A percentile compares a stretch with the other conserved stretches of the same genome.
Conservation (phyloP, 2,888 invertebrate genomes). For the Cheilosia soror region DNA sequence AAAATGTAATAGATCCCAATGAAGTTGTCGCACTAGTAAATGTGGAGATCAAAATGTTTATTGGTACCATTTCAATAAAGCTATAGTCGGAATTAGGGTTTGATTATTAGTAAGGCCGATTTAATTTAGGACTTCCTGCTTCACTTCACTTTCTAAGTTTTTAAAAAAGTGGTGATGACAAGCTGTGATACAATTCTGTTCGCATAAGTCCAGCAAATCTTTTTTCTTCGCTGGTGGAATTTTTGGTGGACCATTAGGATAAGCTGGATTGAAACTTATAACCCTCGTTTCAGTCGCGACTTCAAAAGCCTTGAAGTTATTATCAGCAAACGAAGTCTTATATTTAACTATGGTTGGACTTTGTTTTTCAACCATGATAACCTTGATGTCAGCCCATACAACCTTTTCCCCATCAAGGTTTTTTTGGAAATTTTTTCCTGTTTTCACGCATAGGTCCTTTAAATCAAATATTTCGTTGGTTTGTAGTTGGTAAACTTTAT, state of each 20-base stretch:
- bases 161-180: constrained; percentile 12
- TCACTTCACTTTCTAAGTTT: constrained; percentile 8
- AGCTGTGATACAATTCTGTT: constrained; percentile 14
- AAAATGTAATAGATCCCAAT: too few relatives aligned
- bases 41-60: too few relatives aligned
- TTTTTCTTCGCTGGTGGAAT: constrained; percentile 13
- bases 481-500: background rate
- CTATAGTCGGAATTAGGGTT: too few relatives aligned
- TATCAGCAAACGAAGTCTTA: constrained; percentile 24
- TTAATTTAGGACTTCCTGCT: too few relatives aligned
- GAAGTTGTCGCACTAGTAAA: too few relatives aligned
- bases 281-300: background rate
- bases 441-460: background rate
- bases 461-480: background rate
- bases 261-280: constrained; percentile 3
- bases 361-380: constrained; percentile 7
- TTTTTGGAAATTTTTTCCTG: constrained; percentile 15
- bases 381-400: constrained; percentile 6
- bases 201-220: constrained; percentile 26
- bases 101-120: too few relatives aligned
- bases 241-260: constrained; percentile 19
- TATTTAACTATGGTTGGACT: constrained; percentile 17
- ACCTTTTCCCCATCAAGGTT: constrained; percentile 21
- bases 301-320: background rate
- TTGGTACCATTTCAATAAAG: too few relatives aligned